Percentiles rank a stretch among this genome's conserved stretches.
phyloP scores from a whole-genome alignment of 2,888 invertebrate genomes.

The Drosophila birchii region DNA sequence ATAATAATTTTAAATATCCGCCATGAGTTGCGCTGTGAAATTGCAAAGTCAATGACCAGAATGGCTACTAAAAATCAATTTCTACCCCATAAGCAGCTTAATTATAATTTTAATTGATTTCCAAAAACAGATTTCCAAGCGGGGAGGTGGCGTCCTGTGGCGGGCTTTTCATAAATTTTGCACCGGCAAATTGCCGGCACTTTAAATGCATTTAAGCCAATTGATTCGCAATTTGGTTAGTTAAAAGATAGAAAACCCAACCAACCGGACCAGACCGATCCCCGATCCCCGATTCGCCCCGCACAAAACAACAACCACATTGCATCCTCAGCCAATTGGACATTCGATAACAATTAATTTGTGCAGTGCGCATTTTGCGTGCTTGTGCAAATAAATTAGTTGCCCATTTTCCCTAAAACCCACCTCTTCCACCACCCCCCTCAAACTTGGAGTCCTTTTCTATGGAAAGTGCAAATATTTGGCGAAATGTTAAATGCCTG shows the following conservation, averaged over 20 bases:
- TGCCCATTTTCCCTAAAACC: slow-evolving; percentile 21
- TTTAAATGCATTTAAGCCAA: slow-evolving; percentile 45
- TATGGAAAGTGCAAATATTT: slow-evolving; percentile 61
- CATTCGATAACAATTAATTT: slow-evolving; percentile 78
- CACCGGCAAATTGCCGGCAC: slow-evolving; percentile 46
- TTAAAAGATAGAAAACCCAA: slow-evolving; percentile 35
- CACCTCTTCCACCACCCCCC: no score
- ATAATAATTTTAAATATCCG: slow-evolving; percentile 27
- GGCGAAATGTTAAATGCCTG: slow-evolving; percentile 67
- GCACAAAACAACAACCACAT: slow-evolving; percentile 34
- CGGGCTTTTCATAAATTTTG: slow-evolving; percentile 18
- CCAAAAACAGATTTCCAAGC: slow-evolving; percentile 53
- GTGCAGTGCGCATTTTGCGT: slow-evolving; percentile 59
- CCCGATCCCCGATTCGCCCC: slow-evolving; percentile 11
- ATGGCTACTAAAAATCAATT: slow-evolving; percentile 56
- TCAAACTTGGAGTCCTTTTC: slow-evolving; percentile 22
- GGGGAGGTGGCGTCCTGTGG: background rate
- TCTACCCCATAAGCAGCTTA: slow-evolving; percentile 52
- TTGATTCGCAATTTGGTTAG: slow-evolving; percentile 41
- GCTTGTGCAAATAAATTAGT: slow-evolving; percentile 73
- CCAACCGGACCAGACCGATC: slow-evolving; percentile 9
- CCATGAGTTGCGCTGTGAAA: slow-evolving; percentile 5
- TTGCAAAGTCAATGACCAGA: slow-evolving; percentile 42
- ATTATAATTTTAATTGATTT: slow-evolving; percentile 69
- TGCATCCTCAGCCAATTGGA: slow-evolving; percentile 57